Evolutionary conservation across 2,888 invertebrate genomes (phyloP).

Genomic region (Oxytorus armatus): DNA sequence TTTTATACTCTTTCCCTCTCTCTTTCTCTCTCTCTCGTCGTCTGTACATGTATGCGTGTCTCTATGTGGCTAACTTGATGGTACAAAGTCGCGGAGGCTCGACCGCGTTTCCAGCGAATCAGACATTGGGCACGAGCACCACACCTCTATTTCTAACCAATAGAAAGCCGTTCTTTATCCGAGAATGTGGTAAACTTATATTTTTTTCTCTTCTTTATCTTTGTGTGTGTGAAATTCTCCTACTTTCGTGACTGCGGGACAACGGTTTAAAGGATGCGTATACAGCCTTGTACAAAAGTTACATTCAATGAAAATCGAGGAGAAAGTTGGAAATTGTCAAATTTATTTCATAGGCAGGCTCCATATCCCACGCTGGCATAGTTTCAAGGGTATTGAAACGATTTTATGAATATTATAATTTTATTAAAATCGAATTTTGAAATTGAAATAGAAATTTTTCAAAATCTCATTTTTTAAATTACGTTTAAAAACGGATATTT

Average conservation of each 20-base stretch:
- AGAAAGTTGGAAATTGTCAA: too few species aligned
- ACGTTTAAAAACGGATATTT: too few species aligned
- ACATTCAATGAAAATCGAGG: too few species aligned
- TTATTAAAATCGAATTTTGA: too few species aligned
- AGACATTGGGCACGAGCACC: conserved; percentile 67
- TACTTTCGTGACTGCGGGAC: background rate
- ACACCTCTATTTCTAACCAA: conserved; percentile 75
- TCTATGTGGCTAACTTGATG: conserved; percentile 34
- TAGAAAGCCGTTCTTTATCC: conserved; percentile 24
- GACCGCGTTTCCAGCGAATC: conserved; percentile 74
- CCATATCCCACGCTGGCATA: too few species aligned
- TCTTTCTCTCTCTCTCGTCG: too few species aligned
- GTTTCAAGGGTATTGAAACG: too few species aligned
- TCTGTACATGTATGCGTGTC: background rate
- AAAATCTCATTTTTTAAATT: too few species aligned
- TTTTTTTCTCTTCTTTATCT: background rate
- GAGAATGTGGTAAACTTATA: conserved; percentile 48
- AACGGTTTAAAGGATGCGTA: background rate
- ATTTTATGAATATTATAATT: too few species aligned
- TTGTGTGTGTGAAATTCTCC: conserved; percentile 36
- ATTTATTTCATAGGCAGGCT: too few species aligned
- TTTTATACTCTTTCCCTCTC: too few species aligned
- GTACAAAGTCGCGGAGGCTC: conserved; percentile 73
- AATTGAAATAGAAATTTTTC: too few species aligned
- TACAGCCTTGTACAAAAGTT: conserved; percentile 14